Conservation (phyloP, 2,888 invertebrate genomes). For the Sinhomidia bicolor region DNA sequence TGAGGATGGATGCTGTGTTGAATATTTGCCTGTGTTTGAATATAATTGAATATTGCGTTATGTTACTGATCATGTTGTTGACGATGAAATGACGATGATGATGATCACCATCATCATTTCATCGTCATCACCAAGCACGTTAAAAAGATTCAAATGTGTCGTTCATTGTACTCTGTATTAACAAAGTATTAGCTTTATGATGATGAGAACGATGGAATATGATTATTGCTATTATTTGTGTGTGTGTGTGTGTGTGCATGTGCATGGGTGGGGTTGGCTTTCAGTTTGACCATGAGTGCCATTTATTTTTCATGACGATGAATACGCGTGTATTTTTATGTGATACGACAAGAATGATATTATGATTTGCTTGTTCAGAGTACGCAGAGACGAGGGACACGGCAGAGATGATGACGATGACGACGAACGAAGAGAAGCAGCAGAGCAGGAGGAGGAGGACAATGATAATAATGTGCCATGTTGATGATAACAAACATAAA, state of each 20-base stretch:
- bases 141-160: not conserved
- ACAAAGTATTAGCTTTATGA: slow-evolving; percentile 25
- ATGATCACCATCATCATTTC: too few species aligned
- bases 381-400: not conserved
- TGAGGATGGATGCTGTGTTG: not conserved
- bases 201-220: slow-evolving; percentile 6
- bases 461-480: slow-evolving; percentile 28
- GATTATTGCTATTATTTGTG: not conserved
- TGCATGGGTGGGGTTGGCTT: slow-evolving; percentile 37
- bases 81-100: not conserved
- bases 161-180: slow-evolving; percentile 4
- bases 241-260: not conserved
- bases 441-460: slow-evolving; percentile 3
- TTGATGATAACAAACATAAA: slow-evolving; percentile 35
- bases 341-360: not conserved
- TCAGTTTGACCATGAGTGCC: slow-evolving; percentile 55
- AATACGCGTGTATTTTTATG: slow-evolving; percentile 32
- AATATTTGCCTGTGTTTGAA: too few species aligned
- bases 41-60: not conserved
- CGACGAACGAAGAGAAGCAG: not conserved
- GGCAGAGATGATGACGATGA: too few species aligned
- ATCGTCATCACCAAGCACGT: too few species aligned
- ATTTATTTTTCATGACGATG: slow-evolving; percentile 26
- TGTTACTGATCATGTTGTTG: not conserved
- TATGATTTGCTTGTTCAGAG: not conserved